Evolutionary conservation across 1,140 invertebrate species (phyloP).

Genomic region (Oryctes rhinoceros): DNA sequence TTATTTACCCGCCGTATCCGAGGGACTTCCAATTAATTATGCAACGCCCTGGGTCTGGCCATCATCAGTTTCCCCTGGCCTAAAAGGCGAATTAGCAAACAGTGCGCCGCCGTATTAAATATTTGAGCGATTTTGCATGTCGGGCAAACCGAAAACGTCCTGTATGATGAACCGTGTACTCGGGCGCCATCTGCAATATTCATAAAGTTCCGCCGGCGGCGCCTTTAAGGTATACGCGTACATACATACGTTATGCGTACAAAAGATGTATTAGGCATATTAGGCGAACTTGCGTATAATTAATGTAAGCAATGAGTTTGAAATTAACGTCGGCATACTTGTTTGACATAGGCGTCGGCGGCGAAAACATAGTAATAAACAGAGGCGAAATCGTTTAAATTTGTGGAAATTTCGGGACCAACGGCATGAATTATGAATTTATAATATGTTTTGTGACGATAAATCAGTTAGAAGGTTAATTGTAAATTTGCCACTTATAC

Average conservation of each 20-base stretch:
- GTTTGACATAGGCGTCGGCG: background rate
- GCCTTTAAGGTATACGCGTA: background rate
- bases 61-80: background rate
- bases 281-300: background rate
- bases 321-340: background rate
- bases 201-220: slow-evolving; percentile 6
- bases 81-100: slow-evolving; percentile 14
- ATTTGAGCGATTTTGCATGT: background rate
- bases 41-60: background rate
- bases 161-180: background rate
- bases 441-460: too few relatives aligned
- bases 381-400: too few relatives aligned
- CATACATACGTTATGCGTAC: background rate
- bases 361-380: background rate
- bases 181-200: background rate
- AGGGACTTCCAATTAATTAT: background rate
- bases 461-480: too few relatives aligned
- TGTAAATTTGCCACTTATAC: too few relatives aligned
- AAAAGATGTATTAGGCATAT: background rate
- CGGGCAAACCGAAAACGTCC: background rate
- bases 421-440: too few relatives aligned
- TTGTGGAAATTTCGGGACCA: too few relatives aligned
- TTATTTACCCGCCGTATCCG: background rate
- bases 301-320: background rate
- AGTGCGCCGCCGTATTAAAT: background rate